These are phyloP conservation scores for Melipona quadrifasciata DNA, from an alignment of 1,140 invertebrate species.

Conservation along the genomic window DNA sequence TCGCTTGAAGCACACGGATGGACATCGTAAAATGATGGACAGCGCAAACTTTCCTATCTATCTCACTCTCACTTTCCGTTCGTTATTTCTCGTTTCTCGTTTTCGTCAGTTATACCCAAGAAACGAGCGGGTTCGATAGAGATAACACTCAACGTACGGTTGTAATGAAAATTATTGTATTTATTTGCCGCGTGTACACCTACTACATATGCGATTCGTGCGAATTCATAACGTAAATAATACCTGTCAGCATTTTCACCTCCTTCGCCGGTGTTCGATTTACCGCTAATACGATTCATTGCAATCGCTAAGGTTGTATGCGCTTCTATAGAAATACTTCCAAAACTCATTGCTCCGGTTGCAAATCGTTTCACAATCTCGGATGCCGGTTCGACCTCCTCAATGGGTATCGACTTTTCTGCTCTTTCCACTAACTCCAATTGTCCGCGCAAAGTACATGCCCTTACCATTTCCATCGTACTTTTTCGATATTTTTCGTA, in stretches of 20 bases:
- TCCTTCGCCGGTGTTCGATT: slow-evolving; percentile 98
- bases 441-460: slow-evolving; percentile 96
- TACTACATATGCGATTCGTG: neutral
- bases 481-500: slow-evolving; percentile 95
- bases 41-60: no score
- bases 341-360: slow-evolving; percentile 94
- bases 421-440: slow-evolving; percentile 89
- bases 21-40: no score
- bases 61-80: no score
- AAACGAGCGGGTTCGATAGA: neutral
- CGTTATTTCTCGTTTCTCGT: neutral
- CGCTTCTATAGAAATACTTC: slow-evolving; percentile 96
- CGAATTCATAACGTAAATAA: slow-evolving; percentile 36
- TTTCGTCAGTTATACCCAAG: neutral
- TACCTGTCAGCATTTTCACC: slow-evolving; percentile 95
- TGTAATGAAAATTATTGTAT: neutral
- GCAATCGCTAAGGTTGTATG: slow-evolving; percentile 97
- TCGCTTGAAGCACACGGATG: no score
- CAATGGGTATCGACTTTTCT: slow-evolving; percentile 90
- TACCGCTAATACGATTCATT: slow-evolving; percentile 98
- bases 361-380: slow-evolving; percentile 97
- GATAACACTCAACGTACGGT: neutral
- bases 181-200: neutral
- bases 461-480: slow-evolving; percentile 92
- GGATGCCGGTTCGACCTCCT: slow-evolving; percentile 94